Evolutionary conservation across 1,140 invertebrate species (phyloP).

Genomic region (Amphibalanus amphitrite): DNA sequence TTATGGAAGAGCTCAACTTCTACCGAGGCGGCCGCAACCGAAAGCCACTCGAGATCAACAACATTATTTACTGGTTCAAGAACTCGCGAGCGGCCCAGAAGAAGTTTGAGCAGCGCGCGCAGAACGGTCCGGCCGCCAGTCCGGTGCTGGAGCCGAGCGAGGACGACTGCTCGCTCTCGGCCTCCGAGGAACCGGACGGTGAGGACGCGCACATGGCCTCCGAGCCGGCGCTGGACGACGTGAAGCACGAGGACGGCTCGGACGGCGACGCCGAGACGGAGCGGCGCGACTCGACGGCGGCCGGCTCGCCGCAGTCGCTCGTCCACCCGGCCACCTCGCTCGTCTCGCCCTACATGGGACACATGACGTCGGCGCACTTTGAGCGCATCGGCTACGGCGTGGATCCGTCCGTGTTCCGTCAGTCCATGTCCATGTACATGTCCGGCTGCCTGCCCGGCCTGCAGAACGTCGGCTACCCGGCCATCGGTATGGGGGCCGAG

Average conservation of each 20-base stretch:
- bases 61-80: slow-evolving; percentile 98
- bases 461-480: slow-evolving; percentile 16
- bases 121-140: slow-evolving; percentile 14
- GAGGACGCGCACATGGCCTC: slow-evolving; percentile 16
- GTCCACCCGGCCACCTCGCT: slow-evolving; percentile 25
- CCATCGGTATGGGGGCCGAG: slow-evolving; percentile 26
- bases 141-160: slow-evolving; percentile 7
- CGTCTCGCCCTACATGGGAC: slow-evolving; percentile 8
- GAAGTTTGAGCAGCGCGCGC: slow-evolving; percentile 30
- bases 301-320: slow-evolving; percentile 28
- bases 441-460: neutral
- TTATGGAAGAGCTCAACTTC: slow-evolving; percentile 79
- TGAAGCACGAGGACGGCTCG: neutral
- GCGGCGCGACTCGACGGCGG: neutral
- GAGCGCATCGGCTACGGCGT: slow-evolving; percentile 8
- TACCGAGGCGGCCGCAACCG: slow-evolving; percentile 75
- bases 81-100: slow-evolving; percentile 91
- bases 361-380: slow-evolving; percentile 11
- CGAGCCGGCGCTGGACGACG: neutral
- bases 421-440: slow-evolving; percentile 6
- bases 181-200: slow-evolving; percentile 3
- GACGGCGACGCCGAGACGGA: neutral
- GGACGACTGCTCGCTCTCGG: slow-evolving; percentile 8
- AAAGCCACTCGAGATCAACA: slow-evolving; percentile 88
- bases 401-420: slow-evolving; percentile 5